Base-by-base conservation (phyloP, 2,888 invertebrate species). In the Nowickia ferox region DNA sequence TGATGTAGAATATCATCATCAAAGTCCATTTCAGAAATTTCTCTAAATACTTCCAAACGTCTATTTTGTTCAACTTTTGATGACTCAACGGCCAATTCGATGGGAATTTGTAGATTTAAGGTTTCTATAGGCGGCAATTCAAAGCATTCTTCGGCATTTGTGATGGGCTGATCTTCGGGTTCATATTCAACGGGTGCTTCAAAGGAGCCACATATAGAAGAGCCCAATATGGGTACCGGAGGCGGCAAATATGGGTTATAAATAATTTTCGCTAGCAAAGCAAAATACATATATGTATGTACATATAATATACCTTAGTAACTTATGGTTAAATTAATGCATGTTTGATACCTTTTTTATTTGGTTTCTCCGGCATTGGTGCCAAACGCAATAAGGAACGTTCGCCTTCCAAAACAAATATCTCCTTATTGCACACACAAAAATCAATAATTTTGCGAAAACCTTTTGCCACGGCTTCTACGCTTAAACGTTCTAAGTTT, bases 361-460 rank as follows among this genome's bases (percentile, higher is more conserved):
- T 94, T 8, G 92, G 92, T 65, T 90, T 91, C 91, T 97, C 97
- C 11, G 97, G 97, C 89, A 94, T 93, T 88, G 95, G 95, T 51
- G 96, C 95, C 66, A 98, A 94, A n/a, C 98, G 94, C 74, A 97
- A 93, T 85, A 98, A 93, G 89, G 96, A 96, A 87, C 97, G 94
- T 65, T 95, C 94, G 0, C 97, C 97, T 91, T 97, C 96, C 89
- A 98, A 93, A 68, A 98, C 94, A 93, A 97, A 97, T 88, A 98
- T 96, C 93, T 97, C 97, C 61, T 91, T 91, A 88, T 89, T 90
- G 65, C 89, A 90, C 0, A 93, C 90, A 68, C 91, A 90, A 88
- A 91, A 91, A 84, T 91, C 90, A 6, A 91, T 48, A 84, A 92
- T 91, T 89, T 94, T 94, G 86, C 94, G 93, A 84, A 96, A 93